Percentiles rank a stretch among this genome's conserved stretches.
phyloP scores from a whole-genome alignment of 2,888 invertebrate species.

The Caenorhabditis afra region DNA sequence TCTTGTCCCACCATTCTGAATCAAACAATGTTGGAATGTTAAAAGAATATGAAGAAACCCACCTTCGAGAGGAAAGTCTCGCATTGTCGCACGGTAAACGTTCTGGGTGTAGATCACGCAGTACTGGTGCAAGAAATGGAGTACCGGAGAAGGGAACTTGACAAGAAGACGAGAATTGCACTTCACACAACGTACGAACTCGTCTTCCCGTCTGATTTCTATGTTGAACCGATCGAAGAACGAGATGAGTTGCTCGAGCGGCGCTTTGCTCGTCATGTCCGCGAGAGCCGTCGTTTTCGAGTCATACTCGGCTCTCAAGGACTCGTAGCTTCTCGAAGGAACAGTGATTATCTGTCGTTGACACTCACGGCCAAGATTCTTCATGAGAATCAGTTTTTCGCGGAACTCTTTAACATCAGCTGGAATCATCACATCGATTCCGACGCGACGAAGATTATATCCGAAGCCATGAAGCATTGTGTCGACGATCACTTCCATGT shows the following conservation, averaged over 20 bases:
- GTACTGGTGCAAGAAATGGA: slow-evolving; percentile 54
- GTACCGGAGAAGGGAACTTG: slow-evolving; percentile 47
- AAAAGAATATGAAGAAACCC: slow-evolving; percentile 3
- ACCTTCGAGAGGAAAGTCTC: slow-evolving; percentile 44
- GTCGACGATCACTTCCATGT: slow-evolving; percentile 62
- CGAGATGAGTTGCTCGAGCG: slow-evolving; percentile 28
- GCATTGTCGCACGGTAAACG: slow-evolving; percentile 27
- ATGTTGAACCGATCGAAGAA: slow-evolving; percentile 47
- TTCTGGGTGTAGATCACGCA: slow-evolving; percentile 35
- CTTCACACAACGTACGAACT: slow-evolving; percentile 33
- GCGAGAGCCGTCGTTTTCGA: slow-evolving; percentile 3
- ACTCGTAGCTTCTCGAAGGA: slow-evolving; percentile 41
- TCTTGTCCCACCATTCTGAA: slow-evolving; percentile 44
- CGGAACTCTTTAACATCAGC: slow-evolving; percentile 25
- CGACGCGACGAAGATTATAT: slow-evolving; percentile 58
- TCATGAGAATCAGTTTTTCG: slow-evolving; percentile 26
- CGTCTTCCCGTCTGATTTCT: slow-evolving; percentile 28
- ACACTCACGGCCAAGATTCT: slow-evolving; percentile 16
- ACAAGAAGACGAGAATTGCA: slow-evolving; percentile 48
- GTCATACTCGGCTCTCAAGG: slow-evolving; percentile 7
- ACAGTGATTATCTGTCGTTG: slow-evolving; percentile 43
- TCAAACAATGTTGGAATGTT: too few species aligned
- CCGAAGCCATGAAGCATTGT: slow-evolving; percentile 68
- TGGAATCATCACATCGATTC: slow-evolving; percentile 46
- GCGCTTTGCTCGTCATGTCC: slow-evolving; percentile 26